phyloP scores from a whole-genome alignment of 1,140 invertebrate species.

The Habropoda laboriosa region DNA sequence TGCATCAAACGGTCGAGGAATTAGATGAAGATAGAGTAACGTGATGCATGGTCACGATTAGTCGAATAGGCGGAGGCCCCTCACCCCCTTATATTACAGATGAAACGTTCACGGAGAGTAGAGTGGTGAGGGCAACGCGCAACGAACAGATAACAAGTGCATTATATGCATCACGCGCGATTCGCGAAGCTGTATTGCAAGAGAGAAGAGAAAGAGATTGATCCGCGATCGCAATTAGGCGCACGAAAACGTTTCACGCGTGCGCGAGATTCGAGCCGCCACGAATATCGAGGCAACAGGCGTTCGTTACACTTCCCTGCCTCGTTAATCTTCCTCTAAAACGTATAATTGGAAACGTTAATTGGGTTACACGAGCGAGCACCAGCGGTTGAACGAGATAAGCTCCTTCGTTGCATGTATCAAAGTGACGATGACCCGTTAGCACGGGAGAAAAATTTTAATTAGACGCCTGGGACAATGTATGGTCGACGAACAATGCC shows the following conservation, averaged over 20 bases:
- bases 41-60: slow-evolving; percentile 45
- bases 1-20: slow-evolving; percentile 5
- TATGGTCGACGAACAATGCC: background rate
- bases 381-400: background rate
- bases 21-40: slow-evolving; percentile 40
- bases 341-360: slow-evolving; percentile 33
- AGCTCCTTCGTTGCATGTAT: slow-evolving; percentile 14
- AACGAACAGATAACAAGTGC: slow-evolving; percentile 21
- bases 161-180: slow-evolving; percentile 16
- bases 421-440: slow-evolving; percentile 12
- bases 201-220: too few relatives aligned
- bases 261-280: background rate
- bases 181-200: background rate
- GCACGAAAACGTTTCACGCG: background rate
- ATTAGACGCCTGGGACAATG: slow-evolving; percentile 1
- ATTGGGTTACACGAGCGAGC: slow-evolving; percentile 20
- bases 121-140: background rate
- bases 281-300: background rate
- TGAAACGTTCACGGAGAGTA: slow-evolving; percentile 12
- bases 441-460: slow-evolving; percentile 23
- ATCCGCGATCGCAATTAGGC: slow-evolving; percentile 27
- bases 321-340: slow-evolving; percentile 31
- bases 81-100: too few relatives aligned
- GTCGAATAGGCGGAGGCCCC: slow-evolving; percentile 22
- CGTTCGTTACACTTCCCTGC: background rate